Base-by-base conservation (phyloP, 2,113 vertebrate species). In the Rhinoderma darwinii region DNA sequence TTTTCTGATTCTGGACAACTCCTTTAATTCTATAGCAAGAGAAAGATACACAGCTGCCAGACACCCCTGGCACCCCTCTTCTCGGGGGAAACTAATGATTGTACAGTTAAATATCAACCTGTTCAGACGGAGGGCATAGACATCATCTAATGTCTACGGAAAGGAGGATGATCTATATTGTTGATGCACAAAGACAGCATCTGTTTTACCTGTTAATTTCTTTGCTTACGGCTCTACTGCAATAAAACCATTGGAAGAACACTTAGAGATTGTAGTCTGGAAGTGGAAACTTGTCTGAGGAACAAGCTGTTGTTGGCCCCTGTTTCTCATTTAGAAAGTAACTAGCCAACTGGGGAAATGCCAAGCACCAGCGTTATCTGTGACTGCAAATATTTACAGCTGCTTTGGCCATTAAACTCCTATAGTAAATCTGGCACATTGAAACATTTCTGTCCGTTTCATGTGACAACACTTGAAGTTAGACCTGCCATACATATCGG, bases 241-340 rank as follows among this genome's bases (percentile, higher is more conserved):
- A 22, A 78, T 56, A 59, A 59, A 59, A 56, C 77, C 39, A 14
- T 66, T 66, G 56, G 61, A 20, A 63, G 54, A 43, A 5, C 73
- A 76, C 11, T 47, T 51, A 43, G 32, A 79, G 32, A 56, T n/a
- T 5, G 37, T 35, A 59, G 54, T 15, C 25, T 81, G 25, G 39
- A 63, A 43, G 51, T 27, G 22, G 59, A 82, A 81, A 61, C n/a
- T 17, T 61, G 8, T 44, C 20, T 63, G 79, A 43, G 39, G 54
- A 66, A 66, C 79, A 84, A 39, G 32, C 82, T 84, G 68, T 73
- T 84, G 82, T 27, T 54, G 82, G 43, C 56, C 37, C 56, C 20
- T 54, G 43, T 32, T 73, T 56, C 47, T 15, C 25, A 56, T 56
- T 74, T 27, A 17, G 47, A 54, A 37, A 54, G 47, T 73, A 84